phyloP scores from a whole-genome alignment of 2,797 vertebrate species.

The Dendrocincla fuliginosa region DNA sequence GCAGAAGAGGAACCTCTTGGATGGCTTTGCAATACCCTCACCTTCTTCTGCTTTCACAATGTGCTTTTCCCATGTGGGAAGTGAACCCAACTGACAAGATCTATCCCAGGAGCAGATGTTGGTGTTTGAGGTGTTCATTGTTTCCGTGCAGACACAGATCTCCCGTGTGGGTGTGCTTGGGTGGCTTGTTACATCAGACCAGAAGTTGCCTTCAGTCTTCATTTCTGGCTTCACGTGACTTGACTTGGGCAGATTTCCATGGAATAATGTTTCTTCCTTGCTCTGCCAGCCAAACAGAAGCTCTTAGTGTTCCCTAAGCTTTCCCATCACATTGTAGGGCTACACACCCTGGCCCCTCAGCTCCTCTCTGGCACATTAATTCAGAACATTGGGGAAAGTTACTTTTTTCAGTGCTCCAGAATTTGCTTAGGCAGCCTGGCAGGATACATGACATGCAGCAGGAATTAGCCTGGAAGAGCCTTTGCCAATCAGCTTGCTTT shows the following conservation, averaged over 20 bases:
- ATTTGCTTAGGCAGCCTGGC: neutral
- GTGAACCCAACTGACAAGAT: neutral
- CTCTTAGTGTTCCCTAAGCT: neutral
- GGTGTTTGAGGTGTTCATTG: neutral
- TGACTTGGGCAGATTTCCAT: neutral
- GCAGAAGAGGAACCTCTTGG: neutral
- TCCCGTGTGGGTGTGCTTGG: neutral
- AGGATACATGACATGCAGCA: neutral
- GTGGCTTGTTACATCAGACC: neutral
- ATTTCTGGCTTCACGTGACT: neutral
- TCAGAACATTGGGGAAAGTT: neutral
- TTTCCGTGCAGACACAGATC: neutral
- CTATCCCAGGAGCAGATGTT: neutral
- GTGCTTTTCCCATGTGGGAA: neutral
- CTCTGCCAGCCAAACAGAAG: neutral
- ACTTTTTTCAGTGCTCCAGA: neutral
- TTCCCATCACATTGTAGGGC: neutral
- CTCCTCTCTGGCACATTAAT: neutral
- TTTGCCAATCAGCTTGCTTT: neutral
- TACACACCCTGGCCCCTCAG: too few relatives aligned
- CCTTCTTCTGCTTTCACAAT: neutral
- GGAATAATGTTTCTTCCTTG: neutral
- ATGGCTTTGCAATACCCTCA: neutral
- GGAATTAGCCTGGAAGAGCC: neutral
- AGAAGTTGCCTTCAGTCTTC: neutral